Evolutionary conservation across 2,888 invertebrate species (phyloP).

Genomic region (Nematopogon swammerdamellus): DNA sequence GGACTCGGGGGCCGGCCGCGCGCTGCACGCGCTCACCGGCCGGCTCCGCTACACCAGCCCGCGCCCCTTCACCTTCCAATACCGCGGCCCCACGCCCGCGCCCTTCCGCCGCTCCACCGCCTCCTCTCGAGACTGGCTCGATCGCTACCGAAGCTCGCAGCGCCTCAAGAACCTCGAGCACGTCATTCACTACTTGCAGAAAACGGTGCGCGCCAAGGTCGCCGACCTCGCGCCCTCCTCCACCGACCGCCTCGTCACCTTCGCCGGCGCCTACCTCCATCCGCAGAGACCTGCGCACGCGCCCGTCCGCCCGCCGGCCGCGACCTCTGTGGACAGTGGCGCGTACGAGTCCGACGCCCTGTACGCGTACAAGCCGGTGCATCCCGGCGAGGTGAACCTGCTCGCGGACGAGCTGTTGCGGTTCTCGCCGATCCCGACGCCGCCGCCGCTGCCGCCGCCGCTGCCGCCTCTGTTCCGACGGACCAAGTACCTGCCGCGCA

Average conservation of each 20-base stretch:
- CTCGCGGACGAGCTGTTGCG: slow-evolving; percentile 53
- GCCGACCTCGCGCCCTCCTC: slow-evolving; percentile 30
- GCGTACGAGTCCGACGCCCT: slow-evolving; percentile 56
- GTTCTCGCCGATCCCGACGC: slow-evolving; percentile 26
- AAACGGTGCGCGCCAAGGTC: slow-evolving; percentile 41
- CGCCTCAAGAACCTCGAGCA: slow-evolving; percentile 41
- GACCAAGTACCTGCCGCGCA: not conserved
- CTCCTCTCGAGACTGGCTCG: slow-evolving; percentile 38
- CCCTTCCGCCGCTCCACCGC: slow-evolving; percentile 30
- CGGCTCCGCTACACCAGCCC: slow-evolving; percentile 23
- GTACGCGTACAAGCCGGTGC: slow-evolving; percentile 67
- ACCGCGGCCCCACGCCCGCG: slow-evolving; percentile 33
- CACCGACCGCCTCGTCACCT: slow-evolving; percentile 12
- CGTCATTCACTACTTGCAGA: slow-evolving; percentile 42
- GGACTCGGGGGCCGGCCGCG: slow-evolving; percentile 25
- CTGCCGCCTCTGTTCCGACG: not conserved
- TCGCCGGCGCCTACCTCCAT: not conserved
- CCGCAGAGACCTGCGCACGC: slow-evolving; percentile 12
- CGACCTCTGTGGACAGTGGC: too few relatives aligned
- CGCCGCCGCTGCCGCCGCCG: slow-evolving; percentile 1
- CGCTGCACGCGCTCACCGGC: slow-evolving; percentile 11
- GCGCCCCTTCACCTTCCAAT: slow-evolving; percentile 47
- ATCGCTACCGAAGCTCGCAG: slow-evolving; percentile 41
- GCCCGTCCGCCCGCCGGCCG: too few relatives aligned
- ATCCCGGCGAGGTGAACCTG: slow-evolving; percentile 71